Evolutionary conservation across 2,888 invertebrate species (phyloP), one percentile per base, ranked within the genome.

Genomic region (Napeogenes inachia): DNA sequence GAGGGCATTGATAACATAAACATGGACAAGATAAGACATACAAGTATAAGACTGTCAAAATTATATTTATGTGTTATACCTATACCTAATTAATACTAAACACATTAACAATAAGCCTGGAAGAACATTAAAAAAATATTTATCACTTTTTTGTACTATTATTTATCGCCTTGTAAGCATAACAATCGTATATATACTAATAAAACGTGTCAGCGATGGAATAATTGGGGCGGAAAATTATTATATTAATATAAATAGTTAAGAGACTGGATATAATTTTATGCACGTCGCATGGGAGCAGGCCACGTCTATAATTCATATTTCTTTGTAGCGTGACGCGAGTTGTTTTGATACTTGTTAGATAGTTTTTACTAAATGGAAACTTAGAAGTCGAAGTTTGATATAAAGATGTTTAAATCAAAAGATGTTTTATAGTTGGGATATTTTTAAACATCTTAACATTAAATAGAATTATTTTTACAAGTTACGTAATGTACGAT

Each of bases 221-320:
- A 89, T 90, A 89, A 89, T 89, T 89, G 89, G 89, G 79, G 80
- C 82, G 76, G 80, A 81, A 84, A 89, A 87, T 88, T 88, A 89
- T 89, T 86, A 87, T 87, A 85, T 82, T 89, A 84, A 82, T 87
- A 87, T 87, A 89, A 89, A 89, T 89, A 89, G 89, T 89, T 88
- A 87, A 85, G 80, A 81, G 73, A 63, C 81, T 80, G 78, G 77
- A 77, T 79, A 82, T 87, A 81, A 86, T 88, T 87, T 87, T 85
- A 86, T 84, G 78, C 75, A 75, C 82, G 85, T 84, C 83, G 75
- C 78, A 76, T 75, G 79, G 76, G 79, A 81, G 79, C 87, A 84
- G 82, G 80, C 84, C 75, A 72, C 81, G 80, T 75, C 73, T 80
- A 77, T 89, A 84, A 88, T 75, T 90, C 89, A 90, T 89, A 89